Evolutionary conservation across 2,113 vertebrate genomes (phyloP).

Genomic region (Zeus faber): DNA sequence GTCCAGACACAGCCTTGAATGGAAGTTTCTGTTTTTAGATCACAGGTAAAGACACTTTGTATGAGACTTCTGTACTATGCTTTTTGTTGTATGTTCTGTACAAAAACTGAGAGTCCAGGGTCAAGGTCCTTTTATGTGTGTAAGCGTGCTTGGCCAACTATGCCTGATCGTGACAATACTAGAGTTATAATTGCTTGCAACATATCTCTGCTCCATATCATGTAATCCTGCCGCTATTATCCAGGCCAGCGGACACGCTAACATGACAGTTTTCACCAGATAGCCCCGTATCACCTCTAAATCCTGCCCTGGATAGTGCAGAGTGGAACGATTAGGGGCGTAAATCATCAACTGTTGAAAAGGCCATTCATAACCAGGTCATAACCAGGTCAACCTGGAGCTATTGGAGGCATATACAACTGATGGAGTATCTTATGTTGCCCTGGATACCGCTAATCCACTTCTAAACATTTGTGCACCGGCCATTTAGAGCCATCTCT

Average conservation of each 20-base stretch:
- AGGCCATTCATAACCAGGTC: neutral
- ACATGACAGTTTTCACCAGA: neutral
- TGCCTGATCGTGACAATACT: neutral
- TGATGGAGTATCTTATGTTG: too few species aligned
- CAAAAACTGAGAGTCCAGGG: too few species aligned
- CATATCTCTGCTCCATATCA: neutral
- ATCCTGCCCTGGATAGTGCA: neutral
- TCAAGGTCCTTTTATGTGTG: too few species aligned
- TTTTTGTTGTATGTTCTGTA: too few species aligned
- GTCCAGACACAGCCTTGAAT: slow-evolving; percentile 82
- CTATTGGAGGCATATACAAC: too few species aligned
- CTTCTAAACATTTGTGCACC: too few species aligned
- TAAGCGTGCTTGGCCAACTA: neutral
- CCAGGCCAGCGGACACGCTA: neutral
- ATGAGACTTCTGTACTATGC: too few species aligned
- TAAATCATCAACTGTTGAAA: neutral
- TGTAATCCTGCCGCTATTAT: neutral
- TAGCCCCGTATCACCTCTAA: neutral
- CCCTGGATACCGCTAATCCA: too few species aligned
- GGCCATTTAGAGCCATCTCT: too few species aligned
- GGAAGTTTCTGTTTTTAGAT: slow-evolving; percentile 83
- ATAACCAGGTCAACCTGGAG: too few species aligned
- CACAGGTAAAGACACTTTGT: slow-evolving; percentile 74
- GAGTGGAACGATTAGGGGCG: neutral
- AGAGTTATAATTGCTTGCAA: neutral